Evolutionary conservation across 2,888 invertebrate species (phyloP).

Genomic region (Tupiocoris notatus): DNA sequence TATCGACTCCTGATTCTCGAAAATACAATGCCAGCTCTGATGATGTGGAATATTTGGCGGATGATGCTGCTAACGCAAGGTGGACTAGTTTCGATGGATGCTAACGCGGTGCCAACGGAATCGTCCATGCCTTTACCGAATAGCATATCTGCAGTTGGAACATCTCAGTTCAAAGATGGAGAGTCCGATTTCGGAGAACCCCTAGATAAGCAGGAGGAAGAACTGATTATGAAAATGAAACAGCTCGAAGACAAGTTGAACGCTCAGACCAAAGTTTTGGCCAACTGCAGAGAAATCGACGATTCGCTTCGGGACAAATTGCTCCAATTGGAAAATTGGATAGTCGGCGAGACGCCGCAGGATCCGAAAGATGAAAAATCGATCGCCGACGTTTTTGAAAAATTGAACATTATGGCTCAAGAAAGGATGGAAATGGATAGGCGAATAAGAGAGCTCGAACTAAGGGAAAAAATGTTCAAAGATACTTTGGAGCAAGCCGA

Average conservation of each 20-base stretch:
- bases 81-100: not conserved
- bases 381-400: conserved; percentile 56
- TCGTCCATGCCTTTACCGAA: not conserved
- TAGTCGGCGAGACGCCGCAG: conserved; percentile 4
- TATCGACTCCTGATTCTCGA: conserved; percentile 61
- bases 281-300: conserved; percentile 47
- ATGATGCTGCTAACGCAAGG: conserved; percentile 44
- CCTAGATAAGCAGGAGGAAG: conserved; percentile 35
- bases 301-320: conserved; percentile 47
- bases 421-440: conserved; percentile 63
- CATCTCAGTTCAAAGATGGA: not conserved
- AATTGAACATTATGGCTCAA: conserved; percentile 58
- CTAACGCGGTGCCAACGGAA: not conserved
- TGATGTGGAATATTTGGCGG: conserved; percentile 59
- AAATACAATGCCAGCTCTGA: conserved; percentile 63
- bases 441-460: conserved; percentile 64
- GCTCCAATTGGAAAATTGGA: conserved; percentile 45
- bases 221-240: conserved; percentile 41
- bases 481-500: conserved; percentile 71
- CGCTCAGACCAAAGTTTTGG: conserved; percentile 42
- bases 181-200: conserved; percentile 12
- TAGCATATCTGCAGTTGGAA: not conserved
- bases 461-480: conserved; percentile 66
- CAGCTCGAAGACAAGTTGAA: conserved; percentile 44
- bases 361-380: conserved; percentile 28